Evolutionary conservation across 2,113 vertebrate species (phyloP), one percentile per base, ranked within the genome.

Genomic region (Cricetomys ansorgei): DNA sequence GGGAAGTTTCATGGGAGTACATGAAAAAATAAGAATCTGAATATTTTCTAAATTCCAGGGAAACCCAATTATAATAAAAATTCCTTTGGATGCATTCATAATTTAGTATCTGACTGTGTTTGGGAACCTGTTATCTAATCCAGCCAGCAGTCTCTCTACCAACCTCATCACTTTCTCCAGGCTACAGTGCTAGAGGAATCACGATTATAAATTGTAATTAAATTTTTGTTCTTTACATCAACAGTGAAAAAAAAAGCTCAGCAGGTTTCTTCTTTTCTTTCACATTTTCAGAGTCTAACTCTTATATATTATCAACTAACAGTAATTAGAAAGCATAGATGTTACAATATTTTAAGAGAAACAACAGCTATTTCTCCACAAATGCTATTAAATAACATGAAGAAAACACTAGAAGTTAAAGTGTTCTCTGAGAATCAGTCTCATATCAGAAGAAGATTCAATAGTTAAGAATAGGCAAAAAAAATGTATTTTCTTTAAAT

Each of bases 81-180:
- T 3, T 17, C 0, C 31, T 70, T 15, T 64, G 3, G 31, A 65
- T 45, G 3, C 1, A 11, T 9, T 43, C 57, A 62, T 4, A 37
- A 62, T 21, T 75, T 37, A 37, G 1, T 45, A 25, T 31, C 5
- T 37, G 11, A 48, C 29, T 48, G 0, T 75, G 10, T 45, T 16
- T 45, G 27, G 8, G 17, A 12, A 25, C 57, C 29, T 45, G 5
- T 45, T 27, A 34, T 12, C 19, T n/a, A 11, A 89, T 29, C 1
- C 7, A 69, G 19, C 7, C 13, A 6, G 19, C 3, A n/a, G 4
- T 0, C 2, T 12, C 2, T 62, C 40, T 9, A 19, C 5, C 3
- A 64, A 31, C 15, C 43, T 5, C 15, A 64, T 1, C 5, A 23
- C 3, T 19, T 23, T 45, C 4, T 43, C 40, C 4, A 62, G 84